A percentile compares a stretch with the other conserved stretches of the same genome.
phyloP scores from a whole-genome alignment of 2,113 vertebrate genomes.

The Hoplias malabaricus region DNA sequence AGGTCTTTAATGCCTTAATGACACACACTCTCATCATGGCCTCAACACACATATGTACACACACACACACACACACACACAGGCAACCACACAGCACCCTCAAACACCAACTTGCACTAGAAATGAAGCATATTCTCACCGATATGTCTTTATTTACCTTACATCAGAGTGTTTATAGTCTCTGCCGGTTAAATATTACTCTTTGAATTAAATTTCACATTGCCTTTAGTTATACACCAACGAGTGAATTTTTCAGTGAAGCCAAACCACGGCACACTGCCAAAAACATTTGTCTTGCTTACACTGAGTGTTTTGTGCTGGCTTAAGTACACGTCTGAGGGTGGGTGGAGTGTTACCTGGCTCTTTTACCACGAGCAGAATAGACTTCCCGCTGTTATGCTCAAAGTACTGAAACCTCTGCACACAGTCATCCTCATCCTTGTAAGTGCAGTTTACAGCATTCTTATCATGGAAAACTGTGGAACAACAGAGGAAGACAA shows the following conservation, averaged over 20 bases:
- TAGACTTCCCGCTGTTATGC: constrained; percentile 92
- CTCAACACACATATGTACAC: neutral
- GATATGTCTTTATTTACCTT: too few species aligned
- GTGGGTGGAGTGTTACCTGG: constrained; percentile 77
- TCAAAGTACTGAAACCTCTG: constrained; percentile 93
- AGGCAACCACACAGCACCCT: neutral
- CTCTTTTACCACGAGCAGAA: constrained; percentile 87
- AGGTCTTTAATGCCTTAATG: constrained; percentile 61
- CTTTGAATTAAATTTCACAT: too few species aligned
- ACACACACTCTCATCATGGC: constrained; percentile 18
- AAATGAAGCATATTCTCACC: too few species aligned
- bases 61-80: neutral
- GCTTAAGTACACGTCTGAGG: neutral
- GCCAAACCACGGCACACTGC: neutral
- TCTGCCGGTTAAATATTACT: neutral
- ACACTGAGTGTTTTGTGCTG: neutral
- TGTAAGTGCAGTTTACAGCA: constrained; percentile 93
- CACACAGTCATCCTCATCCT: constrained; percentile 91
- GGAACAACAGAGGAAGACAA: neutral
- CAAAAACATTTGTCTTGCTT: neutral
- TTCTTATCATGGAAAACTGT: constrained; percentile 81
- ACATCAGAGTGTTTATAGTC: too few species aligned
- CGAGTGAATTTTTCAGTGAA: neutral
- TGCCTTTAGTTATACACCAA: neutral
- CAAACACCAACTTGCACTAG: neutral